phyloP scores from a whole-genome alignment of 2,888 invertebrate species.

The Platycheirus albimanus region DNA sequence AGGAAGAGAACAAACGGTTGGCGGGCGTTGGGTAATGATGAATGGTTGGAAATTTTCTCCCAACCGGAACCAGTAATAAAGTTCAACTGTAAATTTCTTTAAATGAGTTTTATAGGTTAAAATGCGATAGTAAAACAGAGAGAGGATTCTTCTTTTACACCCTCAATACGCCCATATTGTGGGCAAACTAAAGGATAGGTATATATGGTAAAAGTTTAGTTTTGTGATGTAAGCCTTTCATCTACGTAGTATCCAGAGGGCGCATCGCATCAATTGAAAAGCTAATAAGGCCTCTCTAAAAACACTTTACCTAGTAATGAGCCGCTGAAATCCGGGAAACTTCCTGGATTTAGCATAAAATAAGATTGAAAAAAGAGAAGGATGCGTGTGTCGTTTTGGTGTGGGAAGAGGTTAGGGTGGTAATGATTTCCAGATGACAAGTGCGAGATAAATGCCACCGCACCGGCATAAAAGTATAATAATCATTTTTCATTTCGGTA shows the following conservation, averaged over 20 bases:
- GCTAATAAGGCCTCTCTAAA: constrained; percentile 51
- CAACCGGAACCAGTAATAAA: constrained; percentile 57
- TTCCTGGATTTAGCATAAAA: constrained; percentile 65
- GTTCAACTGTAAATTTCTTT: constrained; percentile 68
- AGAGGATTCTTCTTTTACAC: no score
- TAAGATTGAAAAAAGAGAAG: constrained; percentile 12
- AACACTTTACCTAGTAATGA: constrained; percentile 62
- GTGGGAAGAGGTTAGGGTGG: constrained; percentile 38
- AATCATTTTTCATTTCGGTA: constrained; percentile 72
- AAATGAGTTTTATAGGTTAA: constrained; percentile 70
- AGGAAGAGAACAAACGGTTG: constrained; percentile 25
- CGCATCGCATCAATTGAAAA: constrained; percentile 38
- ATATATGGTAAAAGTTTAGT: not conserved
- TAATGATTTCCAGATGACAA: constrained; percentile 72
- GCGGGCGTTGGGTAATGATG: constrained; percentile 30
- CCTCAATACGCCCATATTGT: not conserved
- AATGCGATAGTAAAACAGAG: constrained; percentile 42
- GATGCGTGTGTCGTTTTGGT: not conserved
- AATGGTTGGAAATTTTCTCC: constrained; percentile 37
- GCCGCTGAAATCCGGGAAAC: constrained; percentile 54
- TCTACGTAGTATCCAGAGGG: no score
- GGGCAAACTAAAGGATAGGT: no score
- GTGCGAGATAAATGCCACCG: constrained; percentile 68
- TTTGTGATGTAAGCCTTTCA: constrained; percentile 52
- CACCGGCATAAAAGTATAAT: constrained; percentile 68